Percentiles rank a stretch among this genome's conserved stretches.
Evolutionary conservation across 2,113 vertebrate genomes (phyloP).

Genomic region (Hystrix cristata): DNA sequence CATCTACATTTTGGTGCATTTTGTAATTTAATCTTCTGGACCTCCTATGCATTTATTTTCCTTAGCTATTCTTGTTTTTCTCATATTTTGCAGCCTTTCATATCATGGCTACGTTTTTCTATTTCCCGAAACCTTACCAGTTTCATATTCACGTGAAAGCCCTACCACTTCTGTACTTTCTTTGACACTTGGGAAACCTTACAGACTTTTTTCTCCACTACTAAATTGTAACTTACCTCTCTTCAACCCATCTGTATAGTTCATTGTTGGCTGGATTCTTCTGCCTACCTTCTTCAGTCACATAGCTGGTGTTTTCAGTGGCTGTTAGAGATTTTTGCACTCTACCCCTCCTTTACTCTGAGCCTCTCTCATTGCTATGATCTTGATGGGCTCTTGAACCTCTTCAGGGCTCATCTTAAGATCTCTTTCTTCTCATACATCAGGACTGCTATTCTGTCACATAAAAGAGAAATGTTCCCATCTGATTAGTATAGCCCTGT

Average conservation of each 20-base stretch:
- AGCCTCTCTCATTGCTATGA: not conserved
- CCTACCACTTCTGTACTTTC: not conserved
- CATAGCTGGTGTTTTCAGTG: constrained; percentile 30
- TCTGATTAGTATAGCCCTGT: not conserved
- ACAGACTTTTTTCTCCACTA: not conserved
- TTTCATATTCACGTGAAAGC: constrained; percentile 1
- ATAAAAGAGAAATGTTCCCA: not conserved
- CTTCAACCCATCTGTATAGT: not conserved
- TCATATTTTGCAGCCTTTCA: constrained; percentile 49
- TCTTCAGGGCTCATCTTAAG: constrained; percentile 35
- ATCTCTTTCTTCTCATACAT: constrained; percentile 9
- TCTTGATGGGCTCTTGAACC: constrained; percentile 55
- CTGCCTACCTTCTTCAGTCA: not conserved
- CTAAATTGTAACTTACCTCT: not conserved
- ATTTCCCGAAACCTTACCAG: not conserved
- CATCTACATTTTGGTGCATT: constrained; percentile 52
- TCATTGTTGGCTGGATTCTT: not conserved
- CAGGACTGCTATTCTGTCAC: constrained; percentile 33
- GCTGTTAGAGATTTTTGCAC: not conserved
- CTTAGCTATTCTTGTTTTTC: constrained; percentile 58
- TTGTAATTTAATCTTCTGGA: constrained; percentile 64
- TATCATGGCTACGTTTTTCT: constrained; percentile 24
- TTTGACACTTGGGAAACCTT: constrained; percentile 44
- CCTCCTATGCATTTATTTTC: constrained; percentile 61
- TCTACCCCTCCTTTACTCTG: not conserved